Evolutionary conservation across 2,888 invertebrate species (phyloP).

Genomic region (Mechanitis mazaeus): DNA sequence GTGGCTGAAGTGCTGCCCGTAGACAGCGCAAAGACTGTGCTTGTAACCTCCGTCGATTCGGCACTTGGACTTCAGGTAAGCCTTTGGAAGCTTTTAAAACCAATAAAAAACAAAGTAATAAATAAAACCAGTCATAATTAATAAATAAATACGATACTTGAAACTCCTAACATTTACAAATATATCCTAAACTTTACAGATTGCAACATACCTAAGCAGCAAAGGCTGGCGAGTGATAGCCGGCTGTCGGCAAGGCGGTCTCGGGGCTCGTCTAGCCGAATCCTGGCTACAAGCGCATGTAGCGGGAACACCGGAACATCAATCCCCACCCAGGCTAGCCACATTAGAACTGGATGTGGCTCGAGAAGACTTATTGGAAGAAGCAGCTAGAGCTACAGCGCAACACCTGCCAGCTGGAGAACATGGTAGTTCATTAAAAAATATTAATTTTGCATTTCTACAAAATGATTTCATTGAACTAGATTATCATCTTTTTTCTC

Average conservation of each 20-base stretch:
- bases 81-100: neutral
- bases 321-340: conserved; percentile 76
- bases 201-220: conserved; percentile 82
- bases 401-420: conserved; percentile 89
- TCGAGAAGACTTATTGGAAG: conserved; percentile 86
- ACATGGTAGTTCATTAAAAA: conserved; percentile 74
- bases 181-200: conserved; percentile 48
- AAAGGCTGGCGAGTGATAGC: conserved; percentile 88
- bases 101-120: no score
- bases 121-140: no score
- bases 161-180: neutral
- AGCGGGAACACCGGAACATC: conserved; percentile 66
- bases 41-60: conserved; percentile 88
- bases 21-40: conserved; percentile 83
- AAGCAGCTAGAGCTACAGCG: conserved; percentile 86
- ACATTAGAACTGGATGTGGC: conserved; percentile 87
- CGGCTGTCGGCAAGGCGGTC: conserved; percentile 80
- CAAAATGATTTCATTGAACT: no score
- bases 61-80: conserved; percentile 85
- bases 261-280: conserved; percentile 77
- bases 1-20: conserved; percentile 73
- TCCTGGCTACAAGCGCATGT: conserved; percentile 75
- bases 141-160: no score
- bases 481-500: no score
- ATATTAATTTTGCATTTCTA: neutral